Percentiles rank a stretch among this genome's conserved stretches.
These are phyloP conservation scores for Phoxinus phoxinus DNA, from an alignment of 2,113 vertebrate genomes.

Conservation along the genomic window DNA sequence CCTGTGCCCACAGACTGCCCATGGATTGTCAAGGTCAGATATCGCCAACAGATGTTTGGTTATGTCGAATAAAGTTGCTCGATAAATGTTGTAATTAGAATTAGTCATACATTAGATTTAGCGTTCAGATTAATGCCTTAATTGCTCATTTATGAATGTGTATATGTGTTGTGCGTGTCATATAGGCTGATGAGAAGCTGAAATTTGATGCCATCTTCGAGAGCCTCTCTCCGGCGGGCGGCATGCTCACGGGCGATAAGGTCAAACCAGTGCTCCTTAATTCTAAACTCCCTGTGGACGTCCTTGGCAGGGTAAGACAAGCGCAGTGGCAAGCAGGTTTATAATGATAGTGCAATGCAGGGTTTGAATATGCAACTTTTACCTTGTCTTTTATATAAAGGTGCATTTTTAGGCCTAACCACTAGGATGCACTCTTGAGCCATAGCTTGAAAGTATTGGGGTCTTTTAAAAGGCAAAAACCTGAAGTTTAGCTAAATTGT, in stretches of 20 bases:
- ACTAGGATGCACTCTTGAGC: slow-evolving; percentile 24
- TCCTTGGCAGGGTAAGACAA: slow-evolving; percentile 89
- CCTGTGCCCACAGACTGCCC: slow-evolving; percentile 78
- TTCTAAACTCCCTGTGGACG: slow-evolving; percentile 96
- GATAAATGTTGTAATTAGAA: background rate
- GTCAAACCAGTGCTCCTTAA: slow-evolving; percentile 98
- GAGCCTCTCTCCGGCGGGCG: slow-evolving; percentile 88
- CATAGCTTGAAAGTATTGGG: background rate
- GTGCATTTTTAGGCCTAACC: slow-evolving; percentile 11
- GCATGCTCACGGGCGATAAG: slow-evolving; percentile 93
- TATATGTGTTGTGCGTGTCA: slow-evolving; percentile 44
- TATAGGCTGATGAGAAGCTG: slow-evolving; percentile 90
- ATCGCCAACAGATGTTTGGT: background rate
- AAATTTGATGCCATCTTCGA: slow-evolving; percentile 98
- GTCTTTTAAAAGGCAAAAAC: background rate
- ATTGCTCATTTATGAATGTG: background rate
- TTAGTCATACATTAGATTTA: background rate
- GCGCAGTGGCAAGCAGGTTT: background rate
- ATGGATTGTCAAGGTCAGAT: slow-evolving; percentile 94
- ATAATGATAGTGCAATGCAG: background rate
- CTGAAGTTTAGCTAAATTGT: background rate
- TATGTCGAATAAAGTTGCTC: background rate
- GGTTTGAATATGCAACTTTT: background rate
- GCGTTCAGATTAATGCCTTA: background rate
- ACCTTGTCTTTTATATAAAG: background rate